Evolutionary conservation across 2,888 invertebrate species (phyloP).

Genomic region (Agrotis segetum): DNA sequence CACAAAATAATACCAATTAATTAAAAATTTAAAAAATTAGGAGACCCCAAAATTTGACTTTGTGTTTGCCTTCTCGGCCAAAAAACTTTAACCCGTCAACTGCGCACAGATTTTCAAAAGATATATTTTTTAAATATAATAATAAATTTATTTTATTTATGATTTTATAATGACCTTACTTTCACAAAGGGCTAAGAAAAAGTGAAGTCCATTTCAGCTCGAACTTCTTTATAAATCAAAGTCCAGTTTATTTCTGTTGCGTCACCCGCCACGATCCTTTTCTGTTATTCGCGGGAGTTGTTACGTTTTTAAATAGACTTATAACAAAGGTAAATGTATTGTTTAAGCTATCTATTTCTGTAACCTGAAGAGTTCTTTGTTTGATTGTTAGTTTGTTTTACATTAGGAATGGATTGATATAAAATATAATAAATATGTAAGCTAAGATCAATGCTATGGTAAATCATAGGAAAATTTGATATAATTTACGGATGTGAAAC

Average conservation of each 20-base stretch:
- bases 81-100: constrained; percentile 14
- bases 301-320: constrained; percentile 58
- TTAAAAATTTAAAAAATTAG: background rate
- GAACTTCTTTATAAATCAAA: constrained; percentile 56
- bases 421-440: background rate
- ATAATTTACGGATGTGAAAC: constrained; percentile 4
- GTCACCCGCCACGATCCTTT: constrained; percentile 62
- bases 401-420: background rate
- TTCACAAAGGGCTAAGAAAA: constrained; percentile 26
- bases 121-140: background rate
- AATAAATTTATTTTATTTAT: background rate
- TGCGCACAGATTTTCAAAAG: background rate
- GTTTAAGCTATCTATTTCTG: constrained; percentile 49
- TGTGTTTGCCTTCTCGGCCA: background rate
- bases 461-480: background rate
- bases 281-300: constrained; percentile 70
- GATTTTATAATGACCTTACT: background rate
- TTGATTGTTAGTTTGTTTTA: constrained; percentile 37
- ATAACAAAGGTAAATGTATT: constrained; percentile 63
- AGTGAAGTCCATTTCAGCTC: constrained; percentile 39
- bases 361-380: constrained; percentile 56
- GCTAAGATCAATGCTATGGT: background rate
- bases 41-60: background rate
- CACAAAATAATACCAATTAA: background rate
- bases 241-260: constrained; percentile 55